Base-by-base conservation (phyloP, 2,113 vertebrate species). In the Lycaon pictus region DNA sequence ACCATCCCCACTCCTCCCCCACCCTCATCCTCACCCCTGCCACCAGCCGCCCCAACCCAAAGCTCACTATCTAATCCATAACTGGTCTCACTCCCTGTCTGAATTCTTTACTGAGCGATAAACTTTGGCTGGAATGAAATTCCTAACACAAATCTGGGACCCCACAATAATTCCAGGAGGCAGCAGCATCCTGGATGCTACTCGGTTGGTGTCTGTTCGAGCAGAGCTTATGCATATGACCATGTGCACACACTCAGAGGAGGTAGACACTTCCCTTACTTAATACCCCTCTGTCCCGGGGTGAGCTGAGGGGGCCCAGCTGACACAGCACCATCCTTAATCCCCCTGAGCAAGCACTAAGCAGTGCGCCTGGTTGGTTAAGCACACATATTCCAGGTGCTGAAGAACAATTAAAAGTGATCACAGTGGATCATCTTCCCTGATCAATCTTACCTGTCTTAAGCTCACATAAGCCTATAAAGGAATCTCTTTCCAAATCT, bases 341-440 rank as follows among this genome's bases (percentile, higher is more conserved):
- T 37, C 29, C 72, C 56, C 87, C 83, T 32, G 81, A 93, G 81
- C 43, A 32, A 80, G 43, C 81, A 20, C 35, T 1, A 3, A 25
- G n/a, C 63, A 19, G 17, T 7, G 0, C 13, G 37, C 83, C 76
- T 58, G 92, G 23, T 88, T 94, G 84, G 93, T 87, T 60, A 88
- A 98, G 85, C 74, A 96, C 63, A 88, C 25, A 32, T n/a, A 60
- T 13, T 35, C 92, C 84, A 93, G 90, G 74, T 96, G 69, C 94
- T 53, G 32, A 76, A 77, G 90, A 95, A 77, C 74, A 76, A 87
- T 87, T 80, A 84, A 91, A 69, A 83, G 87, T 27, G 74, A 84
- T 89, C 94, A 55, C 22, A 22, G 56, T 17, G 32, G 87, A 63
- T 76, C 48, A 3, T n/a, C 51, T 82, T 69, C 67, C 53, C 76